phyloP scores from a whole-genome alignment of 1,140 invertebrate species.

The Lepidostoma basale region DNA sequence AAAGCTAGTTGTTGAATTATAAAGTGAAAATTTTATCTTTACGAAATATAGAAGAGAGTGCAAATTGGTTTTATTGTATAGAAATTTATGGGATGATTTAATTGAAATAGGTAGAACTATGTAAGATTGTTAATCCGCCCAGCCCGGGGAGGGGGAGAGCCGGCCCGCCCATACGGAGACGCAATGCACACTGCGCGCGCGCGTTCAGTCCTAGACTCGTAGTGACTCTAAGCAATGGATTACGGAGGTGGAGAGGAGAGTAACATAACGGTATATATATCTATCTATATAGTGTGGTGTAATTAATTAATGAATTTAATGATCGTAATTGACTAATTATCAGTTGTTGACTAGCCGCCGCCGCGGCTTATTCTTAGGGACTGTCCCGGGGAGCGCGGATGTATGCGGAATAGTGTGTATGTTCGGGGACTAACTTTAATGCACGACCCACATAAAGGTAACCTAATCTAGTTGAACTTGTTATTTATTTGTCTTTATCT shows the following conservation, averaged over 20 bases:
- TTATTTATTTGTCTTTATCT: constrained; percentile 65
- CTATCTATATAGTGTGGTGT: constrained; percentile 19
- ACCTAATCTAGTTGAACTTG: constrained; percentile 60
- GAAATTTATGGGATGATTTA: constrained; percentile 47
- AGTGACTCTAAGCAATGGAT: constrained; percentile 39
- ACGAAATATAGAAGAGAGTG: constrained; percentile 45
- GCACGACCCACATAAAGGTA: constrained; percentile 60
- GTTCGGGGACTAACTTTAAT: constrained; percentile 61
- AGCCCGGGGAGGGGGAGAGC: no score
- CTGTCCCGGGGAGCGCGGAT: constrained; percentile 54
- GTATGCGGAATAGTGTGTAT: constrained; percentile 57
- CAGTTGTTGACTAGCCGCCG: constrained; percentile 50
- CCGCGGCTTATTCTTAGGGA: neutral
- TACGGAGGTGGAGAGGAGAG: no score
- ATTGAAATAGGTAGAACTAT: constrained; percentile 47
- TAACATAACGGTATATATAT: constrained; percentile 34
- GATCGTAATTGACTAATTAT: constrained; percentile 65
- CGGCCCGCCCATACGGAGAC: neutral
- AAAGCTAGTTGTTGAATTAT: constrained; percentile 47
- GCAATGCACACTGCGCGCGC: no score
- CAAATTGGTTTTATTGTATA: constrained; percentile 47
- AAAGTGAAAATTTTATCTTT: constrained; percentile 46
- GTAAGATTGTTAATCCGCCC: constrained; percentile 46
- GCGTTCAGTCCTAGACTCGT: no score
- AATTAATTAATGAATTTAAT: constrained; percentile 57